These are phyloP conservation scores for Cossypha caffra DNA, from an alignment of 2,797 vertebrate genomes.

Conservation along the genomic window DNA sequence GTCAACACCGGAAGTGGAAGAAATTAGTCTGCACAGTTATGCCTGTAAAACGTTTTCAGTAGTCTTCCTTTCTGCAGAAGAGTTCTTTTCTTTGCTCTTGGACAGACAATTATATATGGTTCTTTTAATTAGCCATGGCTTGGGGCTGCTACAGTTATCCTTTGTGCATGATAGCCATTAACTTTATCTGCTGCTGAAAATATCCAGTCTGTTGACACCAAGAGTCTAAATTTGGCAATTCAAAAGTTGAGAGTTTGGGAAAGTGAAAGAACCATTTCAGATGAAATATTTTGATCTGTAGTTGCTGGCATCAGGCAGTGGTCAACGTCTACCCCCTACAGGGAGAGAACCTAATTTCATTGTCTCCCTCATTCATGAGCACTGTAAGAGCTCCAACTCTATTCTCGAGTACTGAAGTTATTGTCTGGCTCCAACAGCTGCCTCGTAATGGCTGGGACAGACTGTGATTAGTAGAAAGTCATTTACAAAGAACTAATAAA, in stretches of 20 bases:
- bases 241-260: conserved; percentile 20
- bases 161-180: conserved; percentile 57
- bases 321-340: conserved; percentile 78
- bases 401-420: background rate
- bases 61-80: conserved; percentile 4
- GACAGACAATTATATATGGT: conserved; percentile 35
- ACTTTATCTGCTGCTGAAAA: conserved; percentile 43
- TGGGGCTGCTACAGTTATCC: conserved; percentile 19
- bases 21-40: background rate
- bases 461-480: conserved; percentile 65
- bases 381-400: conserved; percentile 23
- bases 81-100: conserved; percentile 47
- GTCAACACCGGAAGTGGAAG: conserved; percentile 6
- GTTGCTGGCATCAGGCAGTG: conserved; percentile 63
- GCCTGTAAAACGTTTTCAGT: conserved; percentile 9
- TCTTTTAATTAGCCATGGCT: conserved; percentile 60
- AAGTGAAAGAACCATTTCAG: conserved; percentile 38
- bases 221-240: background rate
- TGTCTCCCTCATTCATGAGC: conserved; percentile 6
- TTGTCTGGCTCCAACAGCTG: conserved; percentile 51
- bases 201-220: background rate
- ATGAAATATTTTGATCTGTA: conserved; percentile 51
- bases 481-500: conserved; percentile 59
- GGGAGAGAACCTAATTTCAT: conserved; percentile 79
- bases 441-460: conserved; percentile 55